Conservation (phyloP, 2,888 invertebrate genomes). For the Drosophila yooni region DNA sequence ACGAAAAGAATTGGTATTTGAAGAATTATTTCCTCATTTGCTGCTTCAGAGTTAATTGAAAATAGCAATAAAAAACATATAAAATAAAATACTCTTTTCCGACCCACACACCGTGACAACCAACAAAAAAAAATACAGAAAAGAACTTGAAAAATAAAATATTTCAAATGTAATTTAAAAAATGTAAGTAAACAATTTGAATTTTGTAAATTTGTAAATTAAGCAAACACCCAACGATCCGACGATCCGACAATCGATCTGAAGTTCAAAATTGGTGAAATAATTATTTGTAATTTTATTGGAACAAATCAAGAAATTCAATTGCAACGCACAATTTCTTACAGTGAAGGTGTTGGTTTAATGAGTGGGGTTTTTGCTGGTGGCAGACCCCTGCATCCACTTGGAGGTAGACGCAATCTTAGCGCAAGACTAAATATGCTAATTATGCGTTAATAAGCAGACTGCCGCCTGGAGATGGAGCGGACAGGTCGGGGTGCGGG, state of each 20-base stretch:
- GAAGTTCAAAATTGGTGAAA: background rate
- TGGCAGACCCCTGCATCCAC: background rate
- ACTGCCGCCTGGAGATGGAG: background rate
- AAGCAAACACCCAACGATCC: background rate
- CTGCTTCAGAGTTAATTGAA: background rate
- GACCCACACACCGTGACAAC: background rate
- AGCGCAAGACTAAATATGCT: slow-evolving; percentile 74
- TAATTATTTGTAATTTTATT: background rate
- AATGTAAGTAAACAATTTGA: background rate
- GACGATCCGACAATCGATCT: no score
- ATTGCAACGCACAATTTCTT: background rate
- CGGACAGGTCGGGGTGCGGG: slow-evolving; percentile 26
- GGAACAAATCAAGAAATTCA: background rate
- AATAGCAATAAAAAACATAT: background rate
- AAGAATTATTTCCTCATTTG: background rate
- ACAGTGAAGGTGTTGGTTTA: background rate
- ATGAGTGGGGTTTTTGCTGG: background rate
- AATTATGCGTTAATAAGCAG: slow-evolving; percentile 80
- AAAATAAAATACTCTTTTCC: background rate
- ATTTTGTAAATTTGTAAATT: background rate
- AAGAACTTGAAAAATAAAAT: background rate
- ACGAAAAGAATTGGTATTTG: background rate
- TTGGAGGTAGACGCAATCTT: slow-evolving; percentile 52
- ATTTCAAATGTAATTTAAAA: background rate
- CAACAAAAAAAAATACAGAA: background rate